phyloP scores from a whole-genome alignment of 2,797 vertebrate genomes.

The Cryptoprocta ferox region DNA sequence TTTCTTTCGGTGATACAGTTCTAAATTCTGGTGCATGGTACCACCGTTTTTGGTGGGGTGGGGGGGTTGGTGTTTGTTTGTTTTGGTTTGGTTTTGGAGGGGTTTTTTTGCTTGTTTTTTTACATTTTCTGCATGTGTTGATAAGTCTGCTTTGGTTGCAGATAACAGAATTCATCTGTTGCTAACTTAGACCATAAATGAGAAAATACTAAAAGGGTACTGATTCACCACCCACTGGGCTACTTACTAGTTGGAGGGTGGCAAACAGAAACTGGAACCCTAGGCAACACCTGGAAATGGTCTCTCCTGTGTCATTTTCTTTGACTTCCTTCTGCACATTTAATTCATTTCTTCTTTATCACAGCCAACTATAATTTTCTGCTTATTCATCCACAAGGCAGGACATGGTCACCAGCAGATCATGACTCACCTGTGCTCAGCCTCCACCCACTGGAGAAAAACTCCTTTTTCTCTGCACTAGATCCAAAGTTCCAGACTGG shows the following conservation, averaged over 20 bases:
- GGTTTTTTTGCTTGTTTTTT: neutral
- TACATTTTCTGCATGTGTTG: neutral
- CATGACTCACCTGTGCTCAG: neutral
- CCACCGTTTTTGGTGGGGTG: no score
- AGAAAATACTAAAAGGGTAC: neutral
- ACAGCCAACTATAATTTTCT: neutral
- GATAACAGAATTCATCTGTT: neutral
- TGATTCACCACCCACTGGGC: neutral
- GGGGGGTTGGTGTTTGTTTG: no score
- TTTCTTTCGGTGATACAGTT: neutral
- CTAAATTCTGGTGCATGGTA: fast-evolving
- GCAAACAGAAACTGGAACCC: neutral
- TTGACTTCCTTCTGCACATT: neutral
- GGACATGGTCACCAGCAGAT: neutral
- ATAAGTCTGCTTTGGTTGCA: neutral
- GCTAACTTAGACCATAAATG: neutral
- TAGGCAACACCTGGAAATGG: neutral
- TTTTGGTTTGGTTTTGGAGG: no score
- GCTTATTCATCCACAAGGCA: neutral
- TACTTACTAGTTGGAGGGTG: neutral
- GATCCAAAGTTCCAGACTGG: neutral
- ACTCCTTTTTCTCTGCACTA: neutral
- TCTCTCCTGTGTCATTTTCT: neutral
- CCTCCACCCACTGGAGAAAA: neutral
- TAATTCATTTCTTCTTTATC: neutral